phyloP scores from a whole-genome alignment of 2,888 invertebrate species.

The Tinea trinotella region DNA sequence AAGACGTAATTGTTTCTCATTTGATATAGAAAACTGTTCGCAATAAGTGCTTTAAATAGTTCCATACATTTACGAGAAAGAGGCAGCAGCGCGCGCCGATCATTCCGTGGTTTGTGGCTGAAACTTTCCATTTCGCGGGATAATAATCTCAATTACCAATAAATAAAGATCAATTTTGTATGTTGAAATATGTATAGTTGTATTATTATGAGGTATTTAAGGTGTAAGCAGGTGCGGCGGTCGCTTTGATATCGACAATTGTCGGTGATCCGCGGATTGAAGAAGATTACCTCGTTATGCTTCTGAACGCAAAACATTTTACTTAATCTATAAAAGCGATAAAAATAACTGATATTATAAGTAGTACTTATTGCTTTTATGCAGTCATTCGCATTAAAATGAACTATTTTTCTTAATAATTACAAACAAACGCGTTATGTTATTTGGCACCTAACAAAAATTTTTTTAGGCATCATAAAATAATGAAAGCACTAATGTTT shows the following conservation, averaged over 20 bases:
- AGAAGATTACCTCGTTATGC: constrained; percentile 54
- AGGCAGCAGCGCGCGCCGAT: constrained; percentile 32
- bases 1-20: constrained; percentile 13
- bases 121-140: constrained; percentile 28
- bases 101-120: constrained; percentile 60
- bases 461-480: too few species aligned
- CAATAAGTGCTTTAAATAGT: constrained; percentile 16
- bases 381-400: not conserved
- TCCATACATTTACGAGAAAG: constrained; percentile 4
- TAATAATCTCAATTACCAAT: not conserved
- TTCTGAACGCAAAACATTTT: constrained; percentile 4
- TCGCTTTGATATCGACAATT: constrained; percentile 37
- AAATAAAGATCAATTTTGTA: constrained; percentile 3
- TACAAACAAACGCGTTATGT: too few species aligned
- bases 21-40: constrained; percentile 15
- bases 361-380: not conserved
- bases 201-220: constrained; percentile 44
- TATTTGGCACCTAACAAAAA: too few species aligned
- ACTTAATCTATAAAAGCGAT: constrained; percentile 2
- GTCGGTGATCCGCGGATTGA: constrained; percentile 34
- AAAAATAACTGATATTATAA: constrained; percentile 9
- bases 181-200: not conserved
- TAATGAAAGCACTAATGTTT: too few species aligned
- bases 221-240: constrained; percentile 58
- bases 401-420: too few species aligned